Evolutionary conservation across 2,797 vertebrate species (phyloP).

Genomic region (Danio albolineatus): DNA sequence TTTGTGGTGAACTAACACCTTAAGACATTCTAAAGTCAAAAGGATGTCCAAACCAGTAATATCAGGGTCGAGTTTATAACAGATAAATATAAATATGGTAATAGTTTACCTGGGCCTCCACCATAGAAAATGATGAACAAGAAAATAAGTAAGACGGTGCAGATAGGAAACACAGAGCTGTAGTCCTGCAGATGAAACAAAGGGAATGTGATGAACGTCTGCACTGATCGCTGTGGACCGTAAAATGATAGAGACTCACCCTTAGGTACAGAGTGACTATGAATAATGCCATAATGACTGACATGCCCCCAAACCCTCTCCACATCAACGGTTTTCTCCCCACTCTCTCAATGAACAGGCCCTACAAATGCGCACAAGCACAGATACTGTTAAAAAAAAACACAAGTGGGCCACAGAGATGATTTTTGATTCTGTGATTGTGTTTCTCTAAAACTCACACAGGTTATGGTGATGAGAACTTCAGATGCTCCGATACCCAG

Average conservation of each 20-base stretch:
- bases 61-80: not conserved
- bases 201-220: not conserved
- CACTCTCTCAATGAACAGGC: conserved; percentile 79
- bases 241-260: conserved; percentile 69
- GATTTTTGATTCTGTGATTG: not conserved
- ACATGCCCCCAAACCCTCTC: conserved; percentile 77
- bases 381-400: not conserved
- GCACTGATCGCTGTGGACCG: not conserved
- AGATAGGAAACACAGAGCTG: conserved; percentile 79
- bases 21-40: too few species aligned
- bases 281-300: conserved; percentile 72
- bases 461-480: conserved; percentile 75
- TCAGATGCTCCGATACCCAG: conserved; percentile 79
- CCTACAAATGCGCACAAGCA: conserved; percentile 67
- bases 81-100: conserved; percentile 1
- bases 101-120: conserved; percentile 82
- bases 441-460: conserved; percentile 75
- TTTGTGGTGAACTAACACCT: too few species aligned
- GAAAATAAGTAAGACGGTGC: conserved; percentile 75
- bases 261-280: conserved; percentile 78
- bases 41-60: not conserved
- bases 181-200: conserved; percentile 69
- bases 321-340: conserved; percentile 82
- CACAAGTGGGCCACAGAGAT: not conserved
- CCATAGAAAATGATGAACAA: conserved; percentile 78